Conservation (phyloP, 2,113 vertebrate species). For the Charadrius vociferus region DNA sequence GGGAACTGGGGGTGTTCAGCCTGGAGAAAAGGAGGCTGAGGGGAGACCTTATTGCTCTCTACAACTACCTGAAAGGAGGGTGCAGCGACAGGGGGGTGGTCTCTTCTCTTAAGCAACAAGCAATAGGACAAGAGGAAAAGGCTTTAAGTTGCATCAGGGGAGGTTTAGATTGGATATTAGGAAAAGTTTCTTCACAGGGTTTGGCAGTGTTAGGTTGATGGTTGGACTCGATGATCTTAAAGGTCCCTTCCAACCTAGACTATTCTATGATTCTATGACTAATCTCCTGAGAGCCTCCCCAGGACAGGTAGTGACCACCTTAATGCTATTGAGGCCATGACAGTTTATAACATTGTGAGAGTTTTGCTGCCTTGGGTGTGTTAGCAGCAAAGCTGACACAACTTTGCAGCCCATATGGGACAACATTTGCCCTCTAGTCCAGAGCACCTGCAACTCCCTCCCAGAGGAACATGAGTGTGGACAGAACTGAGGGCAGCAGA, state of each 20-base stretch:
- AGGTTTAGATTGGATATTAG: background rate
- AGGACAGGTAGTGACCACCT: too few relatives aligned
- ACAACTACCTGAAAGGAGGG: background rate
- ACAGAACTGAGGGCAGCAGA: background rate
- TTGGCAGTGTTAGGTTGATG: background rate
- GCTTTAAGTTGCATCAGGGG: background rate
- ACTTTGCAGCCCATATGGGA: background rate
- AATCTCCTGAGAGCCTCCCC: background rate
- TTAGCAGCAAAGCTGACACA: background rate
- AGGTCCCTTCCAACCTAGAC: background rate
- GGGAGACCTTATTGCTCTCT: background rate
- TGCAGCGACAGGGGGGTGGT: rapidly evolving
- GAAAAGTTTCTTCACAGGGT: background rate
- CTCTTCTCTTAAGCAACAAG: background rate
- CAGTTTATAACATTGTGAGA: background rate
- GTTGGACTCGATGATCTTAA: background rate
- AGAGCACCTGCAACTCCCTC: background rate
- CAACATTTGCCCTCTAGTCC: rapidly evolving
- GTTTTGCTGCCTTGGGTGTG: background rate
- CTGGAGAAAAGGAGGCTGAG: background rate
- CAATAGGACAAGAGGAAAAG: background rate
- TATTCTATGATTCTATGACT: background rate
- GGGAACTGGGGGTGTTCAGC: background rate
- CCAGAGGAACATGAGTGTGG: rapidly evolving
- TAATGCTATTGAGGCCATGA: rapidly evolving